Conservation (phyloP, 2,797 vertebrate genomes). For the Epinephelus coioides region DNA sequence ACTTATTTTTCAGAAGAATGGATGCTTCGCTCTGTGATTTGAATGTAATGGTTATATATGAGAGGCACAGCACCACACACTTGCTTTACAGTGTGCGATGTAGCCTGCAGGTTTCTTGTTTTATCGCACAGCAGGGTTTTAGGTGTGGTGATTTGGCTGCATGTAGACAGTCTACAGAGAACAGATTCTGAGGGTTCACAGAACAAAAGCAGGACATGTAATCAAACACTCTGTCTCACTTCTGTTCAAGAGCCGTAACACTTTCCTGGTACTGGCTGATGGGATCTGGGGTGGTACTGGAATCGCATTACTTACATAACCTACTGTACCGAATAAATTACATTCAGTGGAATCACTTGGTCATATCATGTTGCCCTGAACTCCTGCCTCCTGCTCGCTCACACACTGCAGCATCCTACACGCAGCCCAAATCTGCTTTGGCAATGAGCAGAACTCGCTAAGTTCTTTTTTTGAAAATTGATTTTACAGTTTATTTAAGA, state of each 20-base stretch:
- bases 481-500: conserved; percentile 41
- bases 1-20: not conserved
- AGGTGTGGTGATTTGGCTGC: not conserved
- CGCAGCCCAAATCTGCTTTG: not conserved
- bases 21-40: not conserved
- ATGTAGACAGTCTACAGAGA: not conserved
- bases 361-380: not conserved
- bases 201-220: conserved; percentile 4
- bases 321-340: not conserved
- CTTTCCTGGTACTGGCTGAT: not conserved
- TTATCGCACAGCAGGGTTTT: conserved; percentile 6
- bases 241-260: not conserved
- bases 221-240: conserved; percentile 18
- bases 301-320: not conserved
- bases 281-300: not conserved
- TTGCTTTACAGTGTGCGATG: not conserved
- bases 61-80: not conserved
- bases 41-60: not conserved
- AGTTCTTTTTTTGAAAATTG: not conserved
- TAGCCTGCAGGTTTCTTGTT: not conserved
- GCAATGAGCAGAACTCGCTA: not conserved
- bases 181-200: not conserved
- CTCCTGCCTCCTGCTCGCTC: not conserved
- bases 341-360: not conserved
- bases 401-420: not conserved